phyloP scores from a whole-genome alignment of 2,113 vertebrate genomes.

The Cacatua alba region DNA sequence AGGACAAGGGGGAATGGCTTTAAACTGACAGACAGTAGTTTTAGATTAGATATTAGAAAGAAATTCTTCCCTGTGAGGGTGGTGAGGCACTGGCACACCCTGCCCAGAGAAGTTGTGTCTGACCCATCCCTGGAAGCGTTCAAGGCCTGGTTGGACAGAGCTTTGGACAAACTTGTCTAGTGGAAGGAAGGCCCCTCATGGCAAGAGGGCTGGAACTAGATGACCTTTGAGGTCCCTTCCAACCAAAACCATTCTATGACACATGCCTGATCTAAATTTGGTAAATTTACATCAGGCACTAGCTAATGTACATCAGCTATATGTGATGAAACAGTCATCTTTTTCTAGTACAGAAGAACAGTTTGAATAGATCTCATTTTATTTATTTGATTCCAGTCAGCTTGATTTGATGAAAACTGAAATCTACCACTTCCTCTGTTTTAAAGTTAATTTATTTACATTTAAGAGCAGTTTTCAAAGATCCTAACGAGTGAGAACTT shows the following conservation, averaged over 20 bases:
- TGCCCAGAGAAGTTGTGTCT: neutral
- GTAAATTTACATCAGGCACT: neutral
- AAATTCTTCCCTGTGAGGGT: neutral
- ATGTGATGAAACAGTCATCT: neutral
- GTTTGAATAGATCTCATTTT: neutral
- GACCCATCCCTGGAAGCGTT: neutral
- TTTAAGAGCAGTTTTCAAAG: neutral
- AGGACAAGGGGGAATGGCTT: neutral
- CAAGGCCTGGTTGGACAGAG: neutral
- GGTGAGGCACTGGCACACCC: neutral
- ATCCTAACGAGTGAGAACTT: neutral
- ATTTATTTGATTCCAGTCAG: neutral
- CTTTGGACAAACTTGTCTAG: neutral
- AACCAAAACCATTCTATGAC: neutral
- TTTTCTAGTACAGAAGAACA: neutral
- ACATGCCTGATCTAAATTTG: neutral
- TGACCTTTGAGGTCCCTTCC: neutral
- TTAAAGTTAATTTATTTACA: neutral
- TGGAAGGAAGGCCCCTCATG: neutral
- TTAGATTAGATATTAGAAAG: neutral
- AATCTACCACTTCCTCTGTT: neutral
- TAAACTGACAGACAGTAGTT: neutral
- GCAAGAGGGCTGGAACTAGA: neutral
- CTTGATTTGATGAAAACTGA: neutral
- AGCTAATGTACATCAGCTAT: neutral